A percentile compares a stretch with the other conserved stretches of the same genome.
Evolutionary conservation across 2,888 invertebrate genomes (phyloP).

Genomic region (Chrysolina oricalcia): DNA sequence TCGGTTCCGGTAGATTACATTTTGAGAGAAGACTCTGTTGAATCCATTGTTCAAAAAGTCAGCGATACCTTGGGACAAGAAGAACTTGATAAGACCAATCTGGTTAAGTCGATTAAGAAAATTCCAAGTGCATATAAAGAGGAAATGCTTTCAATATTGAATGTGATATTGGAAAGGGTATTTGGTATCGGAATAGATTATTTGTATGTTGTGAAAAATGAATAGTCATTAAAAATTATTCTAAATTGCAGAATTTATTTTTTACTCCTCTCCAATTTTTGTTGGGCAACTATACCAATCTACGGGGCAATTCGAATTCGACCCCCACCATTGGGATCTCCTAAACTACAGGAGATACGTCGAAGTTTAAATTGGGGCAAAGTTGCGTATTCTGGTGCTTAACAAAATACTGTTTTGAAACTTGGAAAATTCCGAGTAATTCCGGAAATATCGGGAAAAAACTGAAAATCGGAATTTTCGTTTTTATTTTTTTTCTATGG

Average conservation of each 20-base stretch:
- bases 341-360: no score
- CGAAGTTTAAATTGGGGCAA: no score
- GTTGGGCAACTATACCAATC: no score
- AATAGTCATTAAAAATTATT: constrained; percentile 14
- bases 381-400: no score
- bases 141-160: constrained; percentile 60
- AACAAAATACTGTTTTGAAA: no score
- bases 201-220: constrained; percentile 61
- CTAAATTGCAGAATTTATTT: not conserved
- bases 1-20: constrained; percentile 58
- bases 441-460: no score
- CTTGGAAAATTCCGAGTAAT: no score
- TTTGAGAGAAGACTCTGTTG: constrained; percentile 46
- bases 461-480: no score
- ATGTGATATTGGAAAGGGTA: constrained; percentile 63
- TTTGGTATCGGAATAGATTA: constrained; percentile 65
- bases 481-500: no score
- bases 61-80: constrained; percentile 51
- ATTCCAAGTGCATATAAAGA: constrained; percentile 48
- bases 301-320: no score
- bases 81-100: constrained; percentile 53
- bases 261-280: not conserved
- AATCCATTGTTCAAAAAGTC: constrained; percentile 50
- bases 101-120: constrained; percentile 49
- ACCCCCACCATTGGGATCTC: no score